Base-by-base conservation (phyloP, 2,113 vertebrate genomes). In the Cathartes aura region DNA sequence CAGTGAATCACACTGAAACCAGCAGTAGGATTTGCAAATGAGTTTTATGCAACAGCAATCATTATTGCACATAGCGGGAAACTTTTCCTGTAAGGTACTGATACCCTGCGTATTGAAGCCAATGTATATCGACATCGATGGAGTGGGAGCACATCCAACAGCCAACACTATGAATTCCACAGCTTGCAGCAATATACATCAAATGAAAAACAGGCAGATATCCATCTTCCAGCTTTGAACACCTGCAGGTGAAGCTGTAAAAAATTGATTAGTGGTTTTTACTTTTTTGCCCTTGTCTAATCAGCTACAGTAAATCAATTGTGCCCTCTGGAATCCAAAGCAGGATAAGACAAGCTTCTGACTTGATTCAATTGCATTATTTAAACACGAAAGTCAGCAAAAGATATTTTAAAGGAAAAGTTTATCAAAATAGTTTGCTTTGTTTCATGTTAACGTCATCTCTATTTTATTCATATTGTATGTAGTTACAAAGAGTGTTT, bases 301-400 rank as follows among this genome's bases (percentile, higher is more conserved):
- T 96, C 68, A 92, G 29, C 42, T 89, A 43, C 71, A 84, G 72
- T 95, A 84, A 88, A 94, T 85, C 78, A 92, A 30, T 74, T 95
- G 62, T 73, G 94, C 83, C 95, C 87, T 95, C 96, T 98, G 93
- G 95, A 90, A 88, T 90, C 38, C 56, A 80, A 84, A 93, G 40
- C 38, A 56, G 60, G 71, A 66, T 75, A 91, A 43, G 43, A 68
- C 29, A 83, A 86, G 42, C n/a, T 53, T 68, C 34, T 92, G 38
- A 36, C 19, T 79, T 91, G 64, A 53, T 62, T 90, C n/a, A 66
- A 10, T 42, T 73, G 95, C 23, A 26, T 71, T 93, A 83, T 71
- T 85, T 89, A 74, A 90, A 87, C 30, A 27, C 4, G 12, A 88
- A 97, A 90, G 56, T 90, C 76, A 83, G 42, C 23, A 80, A 89